phyloP scores from a whole-genome alignment of 2,113 vertebrate genomes.

The Cynocephalus volans region DNA sequence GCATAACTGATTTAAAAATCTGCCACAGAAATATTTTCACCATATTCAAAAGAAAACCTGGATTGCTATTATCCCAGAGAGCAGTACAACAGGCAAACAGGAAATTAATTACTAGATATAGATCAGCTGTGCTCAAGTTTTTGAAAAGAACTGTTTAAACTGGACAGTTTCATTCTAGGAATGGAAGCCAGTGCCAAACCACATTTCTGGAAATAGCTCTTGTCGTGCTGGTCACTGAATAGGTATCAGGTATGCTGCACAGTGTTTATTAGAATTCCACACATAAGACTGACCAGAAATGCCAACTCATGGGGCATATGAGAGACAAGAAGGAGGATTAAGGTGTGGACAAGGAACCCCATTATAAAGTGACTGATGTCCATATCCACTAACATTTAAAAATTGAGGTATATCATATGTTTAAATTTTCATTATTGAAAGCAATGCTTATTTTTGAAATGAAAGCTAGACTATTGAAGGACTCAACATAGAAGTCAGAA shows the following conservation, averaged over 20 bases:
- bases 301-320: not conserved
- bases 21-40: slow-evolving; percentile 55
- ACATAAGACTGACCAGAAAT: slow-evolving; percentile 37
- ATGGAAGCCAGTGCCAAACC: slow-evolving; percentile 56
- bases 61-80: slow-evolving; percentile 15
- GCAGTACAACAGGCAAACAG: slow-evolving; percentile 14
- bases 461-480: not conserved
- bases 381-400: not conserved
- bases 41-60: slow-evolving; percentile 59
- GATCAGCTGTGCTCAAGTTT: slow-evolving; percentile 73
- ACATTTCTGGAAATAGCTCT: slow-evolving; percentile 15
- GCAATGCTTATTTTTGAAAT: slow-evolving; percentile 26
- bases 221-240: not conserved
- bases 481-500: not conserved
- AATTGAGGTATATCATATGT: not conserved
- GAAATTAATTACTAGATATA: slow-evolving; percentile 77
- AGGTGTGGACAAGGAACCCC: not conserved
- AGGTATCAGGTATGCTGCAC: not conserved
- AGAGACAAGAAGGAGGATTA: not conserved
- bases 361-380: not conserved
- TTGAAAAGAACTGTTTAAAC: slow-evolving; percentile 74
- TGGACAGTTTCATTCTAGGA: slow-evolving; percentile 40
- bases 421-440: slow-evolving; percentile 49
- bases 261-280: slow-evolving; percentile 51
- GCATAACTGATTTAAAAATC: slow-evolving; percentile 68